Evolutionary conservation across 2,888 invertebrate genomes (phyloP).

Genomic region (Lydus trimaculatus): DNA sequence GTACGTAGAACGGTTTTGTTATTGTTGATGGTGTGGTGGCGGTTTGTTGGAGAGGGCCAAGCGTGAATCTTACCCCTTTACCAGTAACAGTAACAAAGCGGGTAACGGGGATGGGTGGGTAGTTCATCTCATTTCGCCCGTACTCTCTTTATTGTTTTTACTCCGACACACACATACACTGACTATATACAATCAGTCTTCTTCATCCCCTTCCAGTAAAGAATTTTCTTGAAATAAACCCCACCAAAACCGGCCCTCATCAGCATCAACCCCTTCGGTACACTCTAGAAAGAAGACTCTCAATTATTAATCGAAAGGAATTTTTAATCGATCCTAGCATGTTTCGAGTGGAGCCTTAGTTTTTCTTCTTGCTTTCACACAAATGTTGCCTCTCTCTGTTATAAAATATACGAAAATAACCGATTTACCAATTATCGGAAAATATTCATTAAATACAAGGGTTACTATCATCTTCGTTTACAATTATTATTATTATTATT

Average conservation of each 20-base stretch:
- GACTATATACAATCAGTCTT: constrained; percentile 61
- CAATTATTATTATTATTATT: neutral
- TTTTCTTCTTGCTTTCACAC: constrained; percentile 14
- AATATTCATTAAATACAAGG: constrained; percentile 3
- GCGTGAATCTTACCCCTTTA: neutral
- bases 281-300: constrained; percentile 58
- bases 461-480: neutral
- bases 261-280: constrained; percentile 56
- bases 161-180: constrained; percentile 50
- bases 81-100: constrained; percentile 15
- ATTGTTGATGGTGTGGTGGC: neutral
- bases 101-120: constrained; percentile 60
- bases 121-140: constrained; percentile 73
- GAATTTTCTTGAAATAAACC: constrained; percentile 37
- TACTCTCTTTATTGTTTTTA: constrained; percentile 66
- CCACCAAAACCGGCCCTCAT: constrained; percentile 51
- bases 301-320: constrained; percentile 60
- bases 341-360: constrained; percentile 43
- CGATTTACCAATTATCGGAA: neutral
- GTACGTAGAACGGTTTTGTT: constrained; percentile 6
- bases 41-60: neutral
- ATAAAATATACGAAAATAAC: neutral
- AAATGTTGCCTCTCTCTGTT: neutral
- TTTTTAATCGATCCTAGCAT: constrained; percentile 59
- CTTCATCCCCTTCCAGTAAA: constrained; percentile 47